phyloP scores from a whole-genome alignment of 1,140 invertebrate genomes.

The Nasonia vitripennis region DNA sequence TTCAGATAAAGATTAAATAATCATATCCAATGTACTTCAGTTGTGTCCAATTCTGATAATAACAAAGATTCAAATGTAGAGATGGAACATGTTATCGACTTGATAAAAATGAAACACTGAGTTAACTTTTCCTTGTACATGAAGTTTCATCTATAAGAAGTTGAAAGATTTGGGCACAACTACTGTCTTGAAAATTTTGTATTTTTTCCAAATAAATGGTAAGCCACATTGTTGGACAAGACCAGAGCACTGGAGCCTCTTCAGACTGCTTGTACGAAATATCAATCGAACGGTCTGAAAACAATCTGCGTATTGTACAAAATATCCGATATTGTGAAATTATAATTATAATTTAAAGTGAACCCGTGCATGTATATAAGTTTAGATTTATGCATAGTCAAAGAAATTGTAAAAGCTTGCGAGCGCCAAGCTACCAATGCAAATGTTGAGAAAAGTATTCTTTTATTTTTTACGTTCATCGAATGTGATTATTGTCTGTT shows the following conservation, averaged over 20 bases:
- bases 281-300: background rate
- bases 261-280: conserved; percentile 12
- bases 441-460: conserved; percentile 27
- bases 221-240: background rate
- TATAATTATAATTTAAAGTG: conserved; percentile 26
- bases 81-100: background rate
- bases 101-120: background rate
- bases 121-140: background rate
- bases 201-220: background rate
- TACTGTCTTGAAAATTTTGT: background rate
- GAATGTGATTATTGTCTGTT: conserved; percentile 26
- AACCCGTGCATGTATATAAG: conserved; percentile 44
- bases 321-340: conserved; percentile 16
- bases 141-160: background rate
- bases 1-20: background rate
- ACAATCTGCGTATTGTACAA: conserved; percentile 19
- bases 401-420: conserved; percentile 2
- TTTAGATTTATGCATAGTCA: conserved; percentile 5
- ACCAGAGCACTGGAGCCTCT: background rate
- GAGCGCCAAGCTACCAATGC: background rate
- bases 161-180: background rate
- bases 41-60: background rate
- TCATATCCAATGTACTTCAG: background rate
- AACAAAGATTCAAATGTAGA: background rate
- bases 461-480: conserved; percentile 19